Evolutionary conservation across 2,113 vertebrate species (phyloP), one percentile per base, ranked within the genome.

Genomic region (Romanogobio albipinnatus): DNA sequence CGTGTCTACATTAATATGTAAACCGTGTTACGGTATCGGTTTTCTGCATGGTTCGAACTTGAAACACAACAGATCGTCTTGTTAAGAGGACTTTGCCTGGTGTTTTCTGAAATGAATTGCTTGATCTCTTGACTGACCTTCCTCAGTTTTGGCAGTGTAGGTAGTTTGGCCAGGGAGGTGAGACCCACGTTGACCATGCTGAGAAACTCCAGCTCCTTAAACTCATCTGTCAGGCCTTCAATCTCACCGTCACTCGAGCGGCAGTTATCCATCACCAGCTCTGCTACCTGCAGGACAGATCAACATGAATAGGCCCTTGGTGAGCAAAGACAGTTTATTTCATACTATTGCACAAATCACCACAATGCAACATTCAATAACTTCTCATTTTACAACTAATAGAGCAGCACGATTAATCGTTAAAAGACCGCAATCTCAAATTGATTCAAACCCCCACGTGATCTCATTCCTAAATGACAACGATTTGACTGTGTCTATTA

Each of bases 101-200:
- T 5, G 4, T 49, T 62, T 68, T 70, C 14, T 5, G 5, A 58
- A 45, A 7, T 82, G 3, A 36, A 61, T 75, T 75, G 75, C 33
- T 36, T 61, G 70, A 79, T 68, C 33, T 80, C 53, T 71, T 71
- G 45, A 62, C 90, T 90, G 77, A 99, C 98, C 98, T 98, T 98
- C 89, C 95, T 96, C 13, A 99, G 96, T 92, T 97, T 98, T 93
- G 96, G 97, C 92, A 99, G 95, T 15, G 95, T 92, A 84, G 98
- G 98, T 92, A 99, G 91, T 91, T 97, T 98, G 90, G 96, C 92
- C 5, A 99, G 93, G 66, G 98, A 99, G 85, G 90, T 94, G 88
- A 99, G 95, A 88, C 97, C 96, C 17, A 96, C 94, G 51, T 97
- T 98, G 91, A 97, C 96, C 96, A 97, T 97, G 91, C 97, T 98